These are phyloP conservation scores for Synanthedon formicaeformis DNA, from an alignment of 2,888 invertebrate genomes.

Conservation along the genomic window DNA sequence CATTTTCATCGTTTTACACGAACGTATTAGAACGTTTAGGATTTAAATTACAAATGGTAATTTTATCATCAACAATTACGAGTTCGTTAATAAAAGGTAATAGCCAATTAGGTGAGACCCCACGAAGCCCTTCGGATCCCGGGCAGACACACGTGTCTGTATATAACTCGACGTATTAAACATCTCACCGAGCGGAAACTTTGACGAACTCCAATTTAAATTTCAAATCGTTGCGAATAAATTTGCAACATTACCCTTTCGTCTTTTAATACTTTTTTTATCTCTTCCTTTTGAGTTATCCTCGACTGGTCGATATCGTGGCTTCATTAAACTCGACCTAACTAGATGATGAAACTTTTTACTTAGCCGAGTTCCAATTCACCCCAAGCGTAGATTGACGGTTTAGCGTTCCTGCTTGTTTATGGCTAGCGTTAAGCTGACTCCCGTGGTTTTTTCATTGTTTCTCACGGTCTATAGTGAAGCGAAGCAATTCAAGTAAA, in stretches of 20 bases:
- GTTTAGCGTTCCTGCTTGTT: not conserved
- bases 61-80: conserved; percentile 4
- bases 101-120: conserved; percentile 25
- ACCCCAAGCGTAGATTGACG: conserved; percentile 2
- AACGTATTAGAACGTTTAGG: not conserved
- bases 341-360: conserved; percentile 23
- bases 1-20: no score
- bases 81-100: conserved; percentile 15
- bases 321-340: conserved; percentile 22
- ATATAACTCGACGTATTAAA: conserved; percentile 27
- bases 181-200: conserved; percentile 36
- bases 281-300: conserved; percentile 10
- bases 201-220: conserved; percentile 61
- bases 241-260: conserved; percentile 51
- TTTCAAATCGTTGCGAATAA: conserved; percentile 57
- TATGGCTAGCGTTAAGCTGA: not conserved
- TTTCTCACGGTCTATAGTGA: not conserved
- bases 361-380: conserved; percentile 10
- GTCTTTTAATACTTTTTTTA: conserved; percentile 32
- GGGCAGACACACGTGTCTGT: conserved; percentile 21
- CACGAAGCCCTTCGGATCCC: conserved; percentile 4
- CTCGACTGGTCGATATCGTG: conserved; percentile 10
- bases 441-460: not conserved
- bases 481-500: no score
- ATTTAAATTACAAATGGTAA: not conserved